phyloP scores from a whole-genome alignment of 1,140 invertebrate species.

The Mercenaria mercenaria region DNA sequence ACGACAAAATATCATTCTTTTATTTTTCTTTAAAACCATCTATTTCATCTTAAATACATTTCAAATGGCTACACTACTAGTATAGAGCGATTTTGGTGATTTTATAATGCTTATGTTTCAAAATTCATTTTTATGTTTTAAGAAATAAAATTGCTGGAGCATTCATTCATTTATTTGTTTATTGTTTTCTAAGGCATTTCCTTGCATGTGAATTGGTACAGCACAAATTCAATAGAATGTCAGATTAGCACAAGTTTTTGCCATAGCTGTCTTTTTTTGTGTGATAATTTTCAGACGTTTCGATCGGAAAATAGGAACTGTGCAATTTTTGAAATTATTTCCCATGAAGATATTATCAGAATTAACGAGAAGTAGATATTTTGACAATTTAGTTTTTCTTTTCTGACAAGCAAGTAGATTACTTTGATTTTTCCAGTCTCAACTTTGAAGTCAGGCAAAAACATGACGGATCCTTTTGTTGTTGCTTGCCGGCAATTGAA shows the following conservation, averaged over 20 bases:
- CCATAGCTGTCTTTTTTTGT: neutral
- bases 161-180: too few species aligned
- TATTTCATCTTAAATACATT: too few species aligned
- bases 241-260: constrained; percentile 1
- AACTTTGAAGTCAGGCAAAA: neutral
- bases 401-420: neutral
- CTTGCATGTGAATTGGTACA: neutral
- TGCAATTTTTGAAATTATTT: constrained; percentile 12
- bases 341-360: constrained; percentile 36
- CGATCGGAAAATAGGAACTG: constrained; percentile 11
- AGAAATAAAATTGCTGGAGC: too few species aligned
- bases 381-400: constrained; percentile 1
- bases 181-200: too few species aligned
- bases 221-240: neutral
- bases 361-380: constrained; percentile 12
- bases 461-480: neutral
- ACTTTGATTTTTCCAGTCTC: neutral
- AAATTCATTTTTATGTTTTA: too few species aligned
- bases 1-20: too few species aligned
- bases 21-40: too few species aligned
- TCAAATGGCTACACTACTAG: too few species aligned
- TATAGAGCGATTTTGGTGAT: too few species aligned
- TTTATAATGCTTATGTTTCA: too few species aligned
- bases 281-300: constrained; percentile 27
- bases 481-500: too few species aligned